Conservation (phyloP, 2,113 vertebrate genomes). For the Hepsetus odoe region DNA sequence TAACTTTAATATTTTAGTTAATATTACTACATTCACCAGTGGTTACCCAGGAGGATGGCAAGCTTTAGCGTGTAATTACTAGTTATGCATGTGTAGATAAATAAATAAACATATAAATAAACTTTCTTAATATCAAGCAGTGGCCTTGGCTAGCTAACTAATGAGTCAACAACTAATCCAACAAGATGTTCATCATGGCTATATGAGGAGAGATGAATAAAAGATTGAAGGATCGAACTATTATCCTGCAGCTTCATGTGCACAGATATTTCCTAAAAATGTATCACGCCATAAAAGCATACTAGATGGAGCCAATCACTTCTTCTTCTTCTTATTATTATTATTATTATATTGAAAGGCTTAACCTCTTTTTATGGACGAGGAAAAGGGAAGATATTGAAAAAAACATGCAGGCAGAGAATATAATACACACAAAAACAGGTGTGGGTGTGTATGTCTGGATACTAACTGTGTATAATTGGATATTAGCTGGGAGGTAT, state of each 20-base stretch:
- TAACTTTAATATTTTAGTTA: background rate
- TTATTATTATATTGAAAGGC: too few relatives aligned
- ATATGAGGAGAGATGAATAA: too few relatives aligned
- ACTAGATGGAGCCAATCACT: background rate
- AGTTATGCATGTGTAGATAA: too few relatives aligned
- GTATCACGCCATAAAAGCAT: background rate
- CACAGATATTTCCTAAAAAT: background rate
- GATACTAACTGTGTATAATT: background rate
- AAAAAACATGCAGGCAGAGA: background rate
- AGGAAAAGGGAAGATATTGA: background rate
- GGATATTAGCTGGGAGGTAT: background rate
- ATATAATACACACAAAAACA: background rate
- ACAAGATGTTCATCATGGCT: background rate
- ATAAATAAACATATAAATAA: background rate
- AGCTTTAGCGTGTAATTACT: background rate
- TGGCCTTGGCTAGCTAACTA: too few relatives aligned
- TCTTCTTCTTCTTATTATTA: too few relatives aligned
- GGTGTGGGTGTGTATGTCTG: background rate
- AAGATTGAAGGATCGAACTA: too few relatives aligned
- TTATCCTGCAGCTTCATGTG: too few relatives aligned
- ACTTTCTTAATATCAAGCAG: background rate
- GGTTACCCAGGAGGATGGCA: background rate
- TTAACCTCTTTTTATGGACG: background rate
- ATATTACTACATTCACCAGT: background rate
- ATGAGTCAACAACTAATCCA: background rate